Conservation (phyloP, 1,140 invertebrate genomes). For the Drosophila lini region DNA sequence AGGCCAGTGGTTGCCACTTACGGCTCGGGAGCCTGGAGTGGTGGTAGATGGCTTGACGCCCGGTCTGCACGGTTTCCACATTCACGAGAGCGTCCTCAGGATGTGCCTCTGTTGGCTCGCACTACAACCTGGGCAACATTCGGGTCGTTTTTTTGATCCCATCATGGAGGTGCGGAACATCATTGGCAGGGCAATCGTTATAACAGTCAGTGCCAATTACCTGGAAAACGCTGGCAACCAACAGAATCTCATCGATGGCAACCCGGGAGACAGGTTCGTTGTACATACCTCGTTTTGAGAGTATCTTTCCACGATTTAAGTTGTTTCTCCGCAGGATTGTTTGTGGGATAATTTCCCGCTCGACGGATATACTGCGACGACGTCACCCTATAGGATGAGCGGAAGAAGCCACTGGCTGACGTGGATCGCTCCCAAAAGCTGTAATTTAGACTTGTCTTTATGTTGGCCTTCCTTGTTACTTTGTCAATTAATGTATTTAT, state of each 20-base stretch:
- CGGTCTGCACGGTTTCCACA: slow-evolving; percentile 89
- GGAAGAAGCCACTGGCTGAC: slow-evolving; percentile 84
- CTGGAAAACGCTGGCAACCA: slow-evolving; percentile 85
- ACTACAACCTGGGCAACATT: slow-evolving; percentile 91
- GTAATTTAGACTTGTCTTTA: slow-evolving; percentile 7
- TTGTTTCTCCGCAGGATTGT: slow-evolving; percentile 86
- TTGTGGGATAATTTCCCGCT: slow-evolving; percentile 93
- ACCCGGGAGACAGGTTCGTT: slow-evolving; percentile 85
- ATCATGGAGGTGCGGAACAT: slow-evolving; percentile 90
- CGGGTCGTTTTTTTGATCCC: slow-evolving; percentile 83
- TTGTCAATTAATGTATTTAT: slow-evolving; percentile 30
- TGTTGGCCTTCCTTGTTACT: not conserved
- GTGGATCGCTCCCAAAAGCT: slow-evolving; percentile 68
- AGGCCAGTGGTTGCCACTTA: slow-evolving; percentile 82
- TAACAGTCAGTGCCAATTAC: slow-evolving; percentile 88
- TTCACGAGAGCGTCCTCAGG: slow-evolving; percentile 91
- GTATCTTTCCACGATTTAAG: not conserved
- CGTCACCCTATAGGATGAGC: slow-evolving; percentile 91
- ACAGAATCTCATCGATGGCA: slow-evolving; percentile 87
- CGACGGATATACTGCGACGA: slow-evolving; percentile 93
- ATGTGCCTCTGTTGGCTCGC: slow-evolving; percentile 88
- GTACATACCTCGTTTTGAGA: not conserved
- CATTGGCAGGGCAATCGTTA: slow-evolving; percentile 91
- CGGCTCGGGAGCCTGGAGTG: slow-evolving; percentile 84
- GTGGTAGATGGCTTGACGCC: slow-evolving; percentile 91